Percentiles rank a stretch among this genome's conserved stretches.
These are phyloP conservation scores for Phaenicophaeus curvirostris DNA, from an alignment of 2,797 vertebrate genomes.

Conservation along the genomic window DNA sequence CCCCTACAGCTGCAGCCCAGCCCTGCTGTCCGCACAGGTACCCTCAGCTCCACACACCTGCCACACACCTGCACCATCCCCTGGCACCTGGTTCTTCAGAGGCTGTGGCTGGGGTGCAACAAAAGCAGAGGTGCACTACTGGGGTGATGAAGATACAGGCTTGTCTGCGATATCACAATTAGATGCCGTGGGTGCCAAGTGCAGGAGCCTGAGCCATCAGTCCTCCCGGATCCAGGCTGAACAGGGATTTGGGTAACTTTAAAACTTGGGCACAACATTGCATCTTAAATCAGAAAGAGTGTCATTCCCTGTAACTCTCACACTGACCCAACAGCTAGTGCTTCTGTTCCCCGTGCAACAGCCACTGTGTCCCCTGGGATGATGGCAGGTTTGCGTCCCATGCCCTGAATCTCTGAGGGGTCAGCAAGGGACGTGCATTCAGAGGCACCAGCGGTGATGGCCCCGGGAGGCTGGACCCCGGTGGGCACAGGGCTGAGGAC, in stretches of 20 bases:
- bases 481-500: rapidly evolving
- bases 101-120: rapidly evolving
- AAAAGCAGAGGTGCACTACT: background rate
- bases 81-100: background rate
- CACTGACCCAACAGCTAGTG: background rate
- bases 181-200: background rate
- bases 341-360: background rate
- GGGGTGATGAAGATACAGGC: background rate
- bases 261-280: background rate
- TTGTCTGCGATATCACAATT: background rate
- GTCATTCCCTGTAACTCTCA: background rate
- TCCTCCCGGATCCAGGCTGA: background rate
- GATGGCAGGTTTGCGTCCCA: background rate
- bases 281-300: background rate
- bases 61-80: background rate
- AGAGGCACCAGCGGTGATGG: too few species aligned
- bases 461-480: too few species aligned
- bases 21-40: background rate
- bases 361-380: background rate
- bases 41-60: background rate
- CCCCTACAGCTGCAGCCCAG: background rate
- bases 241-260: constrained; percentile 24
- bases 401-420: background rate
- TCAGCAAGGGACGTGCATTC: rapidly evolving
- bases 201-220: background rate